phyloP scores from a whole-genome alignment of 2,797 vertebrate species.

The Hapalemur alaotrensis region DNA sequence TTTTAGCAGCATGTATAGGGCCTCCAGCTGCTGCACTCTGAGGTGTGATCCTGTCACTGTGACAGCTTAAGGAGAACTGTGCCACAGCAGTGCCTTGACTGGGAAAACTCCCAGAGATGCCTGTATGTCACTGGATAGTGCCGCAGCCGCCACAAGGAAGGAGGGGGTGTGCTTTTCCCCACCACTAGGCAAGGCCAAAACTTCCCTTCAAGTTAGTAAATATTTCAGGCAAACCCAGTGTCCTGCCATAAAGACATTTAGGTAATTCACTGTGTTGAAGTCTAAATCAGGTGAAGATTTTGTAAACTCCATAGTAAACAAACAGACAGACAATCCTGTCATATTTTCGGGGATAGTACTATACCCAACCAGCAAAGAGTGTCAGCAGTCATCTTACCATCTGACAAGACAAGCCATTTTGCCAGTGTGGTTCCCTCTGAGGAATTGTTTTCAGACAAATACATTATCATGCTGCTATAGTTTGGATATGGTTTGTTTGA shows the following conservation, averaged over 20 bases:
- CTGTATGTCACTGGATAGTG: background rate
- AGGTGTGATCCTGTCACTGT: conserved; percentile 38
- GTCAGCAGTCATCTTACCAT: background rate
- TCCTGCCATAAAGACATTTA: background rate
- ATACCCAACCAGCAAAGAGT: background rate
- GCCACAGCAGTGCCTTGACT: background rate
- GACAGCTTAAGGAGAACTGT: background rate
- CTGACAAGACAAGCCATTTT: background rate
- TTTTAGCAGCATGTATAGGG: conserved; percentile 31
- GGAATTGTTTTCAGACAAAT: background rate
- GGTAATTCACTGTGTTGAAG: background rate
- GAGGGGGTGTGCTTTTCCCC: background rate
- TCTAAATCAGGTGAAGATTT: background rate
- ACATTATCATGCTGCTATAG: background rate
- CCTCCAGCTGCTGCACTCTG: conserved; percentile 10
- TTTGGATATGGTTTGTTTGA: too few species aligned
- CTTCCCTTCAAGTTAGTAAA: background rate
- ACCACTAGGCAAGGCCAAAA: background rate
- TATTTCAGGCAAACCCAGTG: background rate
- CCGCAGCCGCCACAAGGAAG: background rate
- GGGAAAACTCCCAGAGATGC: conserved; percentile 5
- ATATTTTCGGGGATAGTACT: background rate
- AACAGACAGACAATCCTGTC: background rate
- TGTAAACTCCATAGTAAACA: background rate
- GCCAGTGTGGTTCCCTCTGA: background rate